Evolutionary conservation across 2,888 invertebrate species (phyloP).

Genomic region (Volucella zonaria): DNA sequence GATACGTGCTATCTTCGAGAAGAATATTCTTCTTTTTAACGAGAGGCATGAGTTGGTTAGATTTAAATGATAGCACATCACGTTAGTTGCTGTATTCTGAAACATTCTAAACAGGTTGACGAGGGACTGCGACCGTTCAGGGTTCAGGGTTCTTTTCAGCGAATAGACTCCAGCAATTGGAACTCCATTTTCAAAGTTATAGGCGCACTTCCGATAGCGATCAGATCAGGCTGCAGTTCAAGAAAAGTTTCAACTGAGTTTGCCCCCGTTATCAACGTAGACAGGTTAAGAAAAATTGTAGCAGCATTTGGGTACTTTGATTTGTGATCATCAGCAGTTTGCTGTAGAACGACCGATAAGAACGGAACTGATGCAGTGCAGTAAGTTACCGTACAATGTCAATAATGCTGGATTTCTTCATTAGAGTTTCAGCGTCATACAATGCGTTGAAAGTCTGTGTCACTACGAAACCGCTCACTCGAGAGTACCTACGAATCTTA

Average conservation of each 20-base stretch:
- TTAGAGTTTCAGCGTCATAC: no score
- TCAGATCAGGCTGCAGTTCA: constrained; percentile 1
- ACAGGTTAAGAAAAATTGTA: constrained; percentile 29
- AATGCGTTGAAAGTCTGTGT: no score
- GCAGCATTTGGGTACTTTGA: no score
- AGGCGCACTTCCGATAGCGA: background rate
- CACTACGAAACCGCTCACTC: no score
- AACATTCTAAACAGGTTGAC: constrained; percentile 5
- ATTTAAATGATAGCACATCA: background rate
- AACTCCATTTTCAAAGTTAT: constrained; percentile 29
- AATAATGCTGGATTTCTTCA: no score
- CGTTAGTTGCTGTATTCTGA: constrained; percentile 11
- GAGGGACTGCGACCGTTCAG: background rate
- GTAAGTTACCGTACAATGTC: no score
- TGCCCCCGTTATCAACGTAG: constrained; percentile 72
- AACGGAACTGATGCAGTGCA: no score
- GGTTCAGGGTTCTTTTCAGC: background rate
- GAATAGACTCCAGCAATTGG: constrained; percentile 13
- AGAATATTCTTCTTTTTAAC: constrained; percentile 18
- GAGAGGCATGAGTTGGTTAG: background rate
- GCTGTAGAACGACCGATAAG: no score
- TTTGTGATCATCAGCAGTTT: no score
- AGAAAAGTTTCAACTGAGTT: background rate
- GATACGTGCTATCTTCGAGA: no score
- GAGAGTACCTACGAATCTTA: no score